Conservation (phyloP, 2,888 invertebrate species). For the Tiliacea citrago region DNA sequence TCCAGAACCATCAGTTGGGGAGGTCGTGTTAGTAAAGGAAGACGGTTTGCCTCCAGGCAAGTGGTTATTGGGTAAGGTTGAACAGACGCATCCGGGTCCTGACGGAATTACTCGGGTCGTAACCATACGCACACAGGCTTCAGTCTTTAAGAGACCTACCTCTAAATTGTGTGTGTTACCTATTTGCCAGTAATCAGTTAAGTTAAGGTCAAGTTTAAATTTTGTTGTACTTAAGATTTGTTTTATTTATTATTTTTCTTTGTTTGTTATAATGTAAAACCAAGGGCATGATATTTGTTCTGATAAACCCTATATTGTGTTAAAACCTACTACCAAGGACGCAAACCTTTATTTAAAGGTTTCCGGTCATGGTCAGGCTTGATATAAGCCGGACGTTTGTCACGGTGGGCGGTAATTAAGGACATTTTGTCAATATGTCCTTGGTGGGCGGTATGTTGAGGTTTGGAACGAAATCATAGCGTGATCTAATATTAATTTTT, state of each 20-base stretch:
- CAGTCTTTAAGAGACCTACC: neutral
- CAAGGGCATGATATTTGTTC: neutral
- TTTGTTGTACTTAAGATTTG: neutral
- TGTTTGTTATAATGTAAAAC: neutral
- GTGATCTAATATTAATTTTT: neutral
- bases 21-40: neutral
- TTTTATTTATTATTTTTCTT: neutral
- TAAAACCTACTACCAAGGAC: constrained; percentile 5
- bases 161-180: neutral
- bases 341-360: constrained; percentile 2
- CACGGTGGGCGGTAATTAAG: neutral
- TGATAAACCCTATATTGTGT: constrained; percentile 4
- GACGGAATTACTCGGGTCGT: neutral
- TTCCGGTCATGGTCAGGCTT: constrained; percentile 2
- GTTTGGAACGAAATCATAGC: neutral
- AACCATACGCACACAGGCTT: neutral
- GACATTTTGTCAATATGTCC: constrained; percentile 1
- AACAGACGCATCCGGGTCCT: neutral
- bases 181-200: neutral
- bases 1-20: neutral
- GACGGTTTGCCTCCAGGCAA: neutral
- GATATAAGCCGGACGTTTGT: neutral
- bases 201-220: neutral
- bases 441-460: constrained; percentile 1
- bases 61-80: neutral